Percentiles rank a stretch among this genome's conserved stretches.
phyloP scores from a whole-genome alignment of 1,140 invertebrate species.

The Nilaparvata lugens region DNA sequence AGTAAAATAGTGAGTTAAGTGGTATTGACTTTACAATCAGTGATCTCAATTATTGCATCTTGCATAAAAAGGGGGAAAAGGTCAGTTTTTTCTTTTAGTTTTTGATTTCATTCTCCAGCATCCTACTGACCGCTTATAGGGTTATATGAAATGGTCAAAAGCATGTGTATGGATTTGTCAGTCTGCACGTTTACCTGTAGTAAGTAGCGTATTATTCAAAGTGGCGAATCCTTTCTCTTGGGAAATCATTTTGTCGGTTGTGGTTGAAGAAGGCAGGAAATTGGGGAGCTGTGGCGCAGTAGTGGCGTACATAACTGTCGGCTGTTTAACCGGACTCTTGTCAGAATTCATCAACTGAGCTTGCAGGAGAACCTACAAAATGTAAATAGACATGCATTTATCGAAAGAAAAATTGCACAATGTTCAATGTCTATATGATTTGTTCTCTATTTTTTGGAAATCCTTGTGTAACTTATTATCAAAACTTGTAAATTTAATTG shows the following conservation, averaged over 20 bases:
- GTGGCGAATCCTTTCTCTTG: conserved; percentile 35
- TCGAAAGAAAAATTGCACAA: no score
- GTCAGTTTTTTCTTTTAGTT: no score
- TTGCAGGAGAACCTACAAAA: conserved; percentile 24
- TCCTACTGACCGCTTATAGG: no score
- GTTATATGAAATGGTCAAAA: no score
- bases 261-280: conserved; percentile 28
- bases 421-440: no score
- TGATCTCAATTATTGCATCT: no score
- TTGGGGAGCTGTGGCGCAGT: conserved; percentile 20
- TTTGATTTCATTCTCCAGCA: no score
- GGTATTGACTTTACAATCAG: no score
- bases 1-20: no score
- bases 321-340: conserved; percentile 5
- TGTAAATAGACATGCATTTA: no score
- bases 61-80: no score
- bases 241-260: conserved; percentile 31
- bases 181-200: conserved; percentile 48
- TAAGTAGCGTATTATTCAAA: conserved; percentile 52
- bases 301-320: conserved; percentile 49
- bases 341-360: conserved; percentile 21
- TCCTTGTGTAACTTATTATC: not conserved
- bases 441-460: not conserved
- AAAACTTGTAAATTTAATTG: not conserved
- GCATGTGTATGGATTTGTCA: no score